These are phyloP conservation scores for Endotricha flammealis DNA, from an alignment of 2,888 invertebrate species.

Conservation along the genomic window DNA sequence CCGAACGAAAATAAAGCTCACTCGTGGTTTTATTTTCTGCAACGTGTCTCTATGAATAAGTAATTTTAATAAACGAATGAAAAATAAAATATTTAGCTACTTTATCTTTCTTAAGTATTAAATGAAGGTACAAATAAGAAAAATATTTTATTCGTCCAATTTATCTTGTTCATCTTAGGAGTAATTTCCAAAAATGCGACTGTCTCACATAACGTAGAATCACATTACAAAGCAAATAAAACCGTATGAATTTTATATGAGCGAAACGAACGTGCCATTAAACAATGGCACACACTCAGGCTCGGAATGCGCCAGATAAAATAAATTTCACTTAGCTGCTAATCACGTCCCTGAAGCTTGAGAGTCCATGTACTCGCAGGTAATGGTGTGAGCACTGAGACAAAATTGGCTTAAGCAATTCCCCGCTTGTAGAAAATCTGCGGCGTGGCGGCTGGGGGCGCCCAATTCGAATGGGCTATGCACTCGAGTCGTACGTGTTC, in stretches of 20 bases:
- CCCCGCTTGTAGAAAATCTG: constrained; percentile 42
- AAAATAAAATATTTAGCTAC: no score
- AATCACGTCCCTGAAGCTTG: constrained; percentile 57
- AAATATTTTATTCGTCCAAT: constrained; percentile 14
- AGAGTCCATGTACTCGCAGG: constrained; percentile 49
- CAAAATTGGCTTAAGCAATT: constrained; percentile 67
- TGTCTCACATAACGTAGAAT: constrained; percentile 7
- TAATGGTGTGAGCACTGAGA: constrained; percentile 62
- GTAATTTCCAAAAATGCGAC: constrained; percentile 5
- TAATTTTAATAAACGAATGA: background rate
- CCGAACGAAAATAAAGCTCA: background rate
- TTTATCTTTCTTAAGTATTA: no score
- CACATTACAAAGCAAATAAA: constrained; percentile 10
- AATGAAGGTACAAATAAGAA: background rate
- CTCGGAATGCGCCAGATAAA: constrained; percentile 41
- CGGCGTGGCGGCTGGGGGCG: constrained; percentile 30
- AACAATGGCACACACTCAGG: constrained; percentile 43
- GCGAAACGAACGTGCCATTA: constrained; percentile 48
- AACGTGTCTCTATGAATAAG: background rate
- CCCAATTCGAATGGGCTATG: constrained; percentile 54
- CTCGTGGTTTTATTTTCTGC: no score
- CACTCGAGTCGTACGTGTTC: constrained; percentile 67
- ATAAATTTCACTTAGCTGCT: constrained; percentile 64
- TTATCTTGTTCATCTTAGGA: constrained; percentile 1
- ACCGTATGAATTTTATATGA: constrained; percentile 24